Base-by-base conservation (phyloP, 2,888 invertebrate genomes). In the Oxyscelio sp. region DNA sequence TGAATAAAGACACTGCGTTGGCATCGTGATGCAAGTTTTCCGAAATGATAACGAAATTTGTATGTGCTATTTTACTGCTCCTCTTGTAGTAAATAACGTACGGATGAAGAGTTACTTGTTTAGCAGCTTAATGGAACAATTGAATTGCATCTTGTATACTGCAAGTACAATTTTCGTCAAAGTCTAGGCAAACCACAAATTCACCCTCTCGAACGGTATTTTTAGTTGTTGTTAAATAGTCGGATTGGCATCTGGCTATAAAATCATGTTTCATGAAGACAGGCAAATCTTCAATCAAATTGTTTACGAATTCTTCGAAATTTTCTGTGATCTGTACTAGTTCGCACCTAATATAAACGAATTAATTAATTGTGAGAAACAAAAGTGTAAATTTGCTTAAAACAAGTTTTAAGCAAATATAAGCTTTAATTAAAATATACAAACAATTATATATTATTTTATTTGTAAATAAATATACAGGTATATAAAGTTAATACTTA, bases 131-230 rank as follows among this genome's bases (percentile, higher is more conserved):
- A 17, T 83, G 83, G 15, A 43, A 74, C 22, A 74, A 73, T 22
- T 83, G 83, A 22, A 83, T 78, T n/a, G n/a, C n/a, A n/a, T n/a
- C 61, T 78, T 83, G 74, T n/a, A 78, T 48, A 19, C 50, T 66
- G 43, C 56, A 83, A 13, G 73, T 74, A 11, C 73, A 85, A 17
- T 85, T 85, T 85, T 83, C 79, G 1, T 83, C 48, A 40, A 80
- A 80, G 43, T 80, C 84, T 4, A 84, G 43, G 15, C 34, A 17
- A 1, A 75, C 38, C 9, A 80, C n/a, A 31, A 54, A 75, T 40
- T 84, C 84, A 8, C 48, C 50, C 27, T 75, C 38, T 9, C 31
- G 24, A 17, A 75, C 15, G n/a, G 63, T 58, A 27, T 84, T 75
- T 22, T 45, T 31, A n/a, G n/a, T n/a, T 59, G 58, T 58, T 6